A percentile compares a stretch with the other conserved stretches of the same genome.
Evolutionary conservation across 2,113 vertebrate species (phyloP).

Genomic region (Emydura subglobosa): DNA sequence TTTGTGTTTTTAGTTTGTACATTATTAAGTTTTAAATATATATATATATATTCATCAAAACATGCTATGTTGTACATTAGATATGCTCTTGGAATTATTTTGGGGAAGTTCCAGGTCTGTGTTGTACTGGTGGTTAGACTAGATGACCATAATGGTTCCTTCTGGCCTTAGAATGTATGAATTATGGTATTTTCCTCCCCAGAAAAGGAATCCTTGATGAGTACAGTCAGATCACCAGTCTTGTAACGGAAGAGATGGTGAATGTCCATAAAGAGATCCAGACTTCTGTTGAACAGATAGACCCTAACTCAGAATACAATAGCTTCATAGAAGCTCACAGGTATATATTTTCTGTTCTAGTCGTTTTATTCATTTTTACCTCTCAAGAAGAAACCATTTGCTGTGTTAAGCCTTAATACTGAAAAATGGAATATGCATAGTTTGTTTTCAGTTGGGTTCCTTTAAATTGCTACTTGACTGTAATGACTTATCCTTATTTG

Average conservation of each 20-base stretch:
- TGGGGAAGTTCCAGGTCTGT: neutral
- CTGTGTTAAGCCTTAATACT: neutral
- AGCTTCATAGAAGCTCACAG: slow-evolving; percentile 93
- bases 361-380: neutral
- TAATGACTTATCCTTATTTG: neutral
- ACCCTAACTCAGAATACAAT: slow-evolving; percentile 91
- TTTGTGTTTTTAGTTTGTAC: neutral
- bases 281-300: slow-evolving; percentile 90
- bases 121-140: neutral
- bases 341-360: slow-evolving; percentile 70
- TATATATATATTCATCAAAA: neutral
- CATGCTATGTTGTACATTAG: neutral
- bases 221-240: slow-evolving; percentile 95
- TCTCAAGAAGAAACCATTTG: neutral
- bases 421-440: neutral
- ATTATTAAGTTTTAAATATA: neutral
- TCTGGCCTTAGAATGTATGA: neutral
- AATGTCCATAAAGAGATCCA: slow-evolving; percentile 95
- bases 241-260: slow-evolving; percentile 94
- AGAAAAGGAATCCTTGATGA: slow-evolving; percentile 96
- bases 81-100: neutral
- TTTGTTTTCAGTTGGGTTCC: neutral
- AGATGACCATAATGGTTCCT: neutral
- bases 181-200: slow-evolving; percentile 52
- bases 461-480: neutral